phyloP scores from a whole-genome alignment of 2,797 vertebrate genomes.

The Platyrinchus mystaceus region DNA sequence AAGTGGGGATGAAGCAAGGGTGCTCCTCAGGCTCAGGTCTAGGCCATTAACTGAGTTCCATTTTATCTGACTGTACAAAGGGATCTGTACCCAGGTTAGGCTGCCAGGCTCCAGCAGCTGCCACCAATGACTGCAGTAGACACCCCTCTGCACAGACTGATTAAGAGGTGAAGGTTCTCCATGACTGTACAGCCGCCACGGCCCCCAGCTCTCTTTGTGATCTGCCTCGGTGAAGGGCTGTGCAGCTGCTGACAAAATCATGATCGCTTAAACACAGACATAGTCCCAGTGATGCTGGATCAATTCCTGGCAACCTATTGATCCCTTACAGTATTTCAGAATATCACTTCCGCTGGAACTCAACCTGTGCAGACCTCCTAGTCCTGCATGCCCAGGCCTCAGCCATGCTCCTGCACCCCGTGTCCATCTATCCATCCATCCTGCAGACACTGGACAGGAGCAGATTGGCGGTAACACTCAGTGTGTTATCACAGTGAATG shows the following conservation, averaged over 20 bases:
- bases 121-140: neutral
- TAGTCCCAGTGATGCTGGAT: accelerated
- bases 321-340: neutral
- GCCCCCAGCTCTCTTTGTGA: neutral
- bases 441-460: accelerated
- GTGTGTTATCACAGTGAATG: neutral
- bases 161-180: neutral
- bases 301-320: neutral
- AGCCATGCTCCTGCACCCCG: accelerated
- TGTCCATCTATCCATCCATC: accelerated
- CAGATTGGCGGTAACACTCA: accelerated
- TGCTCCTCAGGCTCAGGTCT: neutral
- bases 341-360: neutral
- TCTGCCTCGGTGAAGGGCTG: accelerated
- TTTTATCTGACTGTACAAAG: accelerated
- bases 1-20: accelerated
- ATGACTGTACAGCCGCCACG: neutral
- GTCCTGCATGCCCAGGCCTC: neutral
- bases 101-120: neutral
- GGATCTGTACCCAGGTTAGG: accelerated
- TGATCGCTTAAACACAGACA: neutral
- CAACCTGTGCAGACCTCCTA: accelerated
- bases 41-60: accelerated
- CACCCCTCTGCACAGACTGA: neutral
- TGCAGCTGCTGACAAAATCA: neutral